These are phyloP conservation scores for Tyria jacobaeae DNA, from an alignment of 2,888 invertebrate species.

Conservation along the genomic window DNA sequence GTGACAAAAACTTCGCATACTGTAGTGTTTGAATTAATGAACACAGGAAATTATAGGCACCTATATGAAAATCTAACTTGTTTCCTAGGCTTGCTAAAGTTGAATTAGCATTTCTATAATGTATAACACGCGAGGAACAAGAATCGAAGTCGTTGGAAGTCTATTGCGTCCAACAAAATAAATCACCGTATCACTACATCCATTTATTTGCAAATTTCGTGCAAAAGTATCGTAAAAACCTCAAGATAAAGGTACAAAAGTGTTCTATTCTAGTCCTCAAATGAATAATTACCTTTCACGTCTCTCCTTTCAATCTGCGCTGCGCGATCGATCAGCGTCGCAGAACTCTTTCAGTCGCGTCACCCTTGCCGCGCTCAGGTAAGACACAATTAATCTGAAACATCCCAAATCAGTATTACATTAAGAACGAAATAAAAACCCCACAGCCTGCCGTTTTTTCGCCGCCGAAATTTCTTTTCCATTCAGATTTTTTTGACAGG, in stretches of 20 bases:
- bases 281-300: conserved; percentile 87
- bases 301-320: conserved; percentile 85
- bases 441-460: conserved; percentile 82
- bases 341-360: conserved; percentile 84
- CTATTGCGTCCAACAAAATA: conserved; percentile 74
- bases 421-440: conserved; percentile 85
- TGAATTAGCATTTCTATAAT: conserved; percentile 55
- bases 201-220: conserved; percentile 86
- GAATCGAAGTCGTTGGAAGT: conserved; percentile 77
- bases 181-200: conserved; percentile 82
- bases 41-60: conserved; percentile 41
- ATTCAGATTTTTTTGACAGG: conserved; percentile 87
- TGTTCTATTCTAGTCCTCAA: conserved; percentile 86
- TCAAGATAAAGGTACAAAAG: conserved; percentile 85
- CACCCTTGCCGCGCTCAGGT: conserved; percentile 84
- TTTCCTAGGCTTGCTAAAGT: conserved; percentile 37
- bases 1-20: conserved; percentile 44
- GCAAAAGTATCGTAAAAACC: conserved; percentile 81
- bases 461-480: conserved; percentile 83
- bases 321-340: conserved; percentile 84
- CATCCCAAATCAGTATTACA: conserved; percentile 86
- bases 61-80: conserved; percentile 48
- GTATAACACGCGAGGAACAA: conserved; percentile 52
- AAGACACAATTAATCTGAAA: conserved; percentile 86
- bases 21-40: conserved; percentile 29